Evolutionary conservation across 2,888 invertebrate genomes (phyloP), one percentile per base, ranked within the genome.

Genomic region (Lasioglossum lativentre): DNA sequence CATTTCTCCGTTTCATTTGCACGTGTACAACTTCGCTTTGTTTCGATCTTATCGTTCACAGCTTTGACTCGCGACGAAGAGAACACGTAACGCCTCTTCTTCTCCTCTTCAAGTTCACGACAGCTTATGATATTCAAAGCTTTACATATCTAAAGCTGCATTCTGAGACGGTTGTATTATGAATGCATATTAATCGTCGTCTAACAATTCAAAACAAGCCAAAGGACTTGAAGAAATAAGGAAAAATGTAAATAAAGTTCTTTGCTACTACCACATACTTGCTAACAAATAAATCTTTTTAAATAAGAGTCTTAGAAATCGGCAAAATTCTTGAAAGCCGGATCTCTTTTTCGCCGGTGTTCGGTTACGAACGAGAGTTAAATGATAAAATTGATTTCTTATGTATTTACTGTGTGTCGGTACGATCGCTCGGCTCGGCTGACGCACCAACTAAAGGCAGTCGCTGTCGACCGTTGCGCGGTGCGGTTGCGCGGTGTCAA

Each of bases 401-500:
- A 19, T 8, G n/a, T 1, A 4, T n/a, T 30, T 68, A 38, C 68
- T 68, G 68, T 68, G 38, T 12, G 78, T 85, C 75, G 85, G 81
- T 40, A 34, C 66, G 73, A 76, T 75, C 52, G 59, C 75, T 75
- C 75, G 40, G 16, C 68, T 23, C 38, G 40, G 23, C 59, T 10
- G 38, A 73, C 78, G 81, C 75, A 40, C 59, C 83, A 78, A 84
- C 59, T 76, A 75, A 78, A 79, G 38, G 38, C 70, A 70, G 59
- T 73, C 56, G 27, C 70, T 66, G 75, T 40, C 56, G 75, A 72
- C 63, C 56, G 71, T 75, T 87, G 82, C 86, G 87, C 71, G 77
- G 75, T 70, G 74, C 83, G 78, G 71, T 63, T 87, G 90, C 87
- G 86, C 90, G 83, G 84, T 85, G 68, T 59, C 84, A 42, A 87